Evolutionary conservation across 2,113 vertebrate genomes (phyloP), one percentile per base, ranked within the genome.

Genomic region (Thalassarche chlororhynchos): DNA sequence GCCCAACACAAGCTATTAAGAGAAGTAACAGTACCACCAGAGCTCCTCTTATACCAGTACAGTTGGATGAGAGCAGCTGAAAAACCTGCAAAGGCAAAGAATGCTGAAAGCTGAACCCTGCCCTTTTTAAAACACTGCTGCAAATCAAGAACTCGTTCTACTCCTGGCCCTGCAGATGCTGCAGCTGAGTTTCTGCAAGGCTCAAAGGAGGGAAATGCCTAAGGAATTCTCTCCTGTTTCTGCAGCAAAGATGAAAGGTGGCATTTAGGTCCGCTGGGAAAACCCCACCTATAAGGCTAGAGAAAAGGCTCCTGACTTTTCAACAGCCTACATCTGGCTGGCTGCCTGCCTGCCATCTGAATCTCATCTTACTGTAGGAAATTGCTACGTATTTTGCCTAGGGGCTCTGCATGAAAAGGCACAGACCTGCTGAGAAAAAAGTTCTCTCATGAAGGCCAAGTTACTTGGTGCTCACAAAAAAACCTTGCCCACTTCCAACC

Each of bases 191-290:
- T 72, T 62, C 82, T 68, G 52, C n/a, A 26, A 28, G 46, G 88
- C 79, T 86, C 85, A 60, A 40, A 38, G 79, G 44, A 92, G 91
- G 79, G 86, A 92, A 92, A 92, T 25, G 91, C 93, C 76, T 14
- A 3, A 84, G 89, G 94, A 90, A 70, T 54, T 84, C 70, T 94
- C 79, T 94, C 44, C 90, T 23, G 38, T 46, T 82, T 20, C 70
- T 70, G 64, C 91, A 77, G 93, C 79, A 49, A 14, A 90, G 71
- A 96, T 90, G 79, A 96, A 96, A 96, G 91, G 79, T 71, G 34
- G 79, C 65, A 34, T 57, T 55, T 9, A 21, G 34, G 36, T 81
- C 40, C 0, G 6, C 91, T 84, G 96, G 93, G 87, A 84, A 94
- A 96, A 82, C 68, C 93, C 84, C 84, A 86, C 57, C 75, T 91